These are phyloP conservation scores for Enteromius argenteus DNA, from an alignment of 2,797 vertebrate genomes.

Conservation along the genomic window DNA sequence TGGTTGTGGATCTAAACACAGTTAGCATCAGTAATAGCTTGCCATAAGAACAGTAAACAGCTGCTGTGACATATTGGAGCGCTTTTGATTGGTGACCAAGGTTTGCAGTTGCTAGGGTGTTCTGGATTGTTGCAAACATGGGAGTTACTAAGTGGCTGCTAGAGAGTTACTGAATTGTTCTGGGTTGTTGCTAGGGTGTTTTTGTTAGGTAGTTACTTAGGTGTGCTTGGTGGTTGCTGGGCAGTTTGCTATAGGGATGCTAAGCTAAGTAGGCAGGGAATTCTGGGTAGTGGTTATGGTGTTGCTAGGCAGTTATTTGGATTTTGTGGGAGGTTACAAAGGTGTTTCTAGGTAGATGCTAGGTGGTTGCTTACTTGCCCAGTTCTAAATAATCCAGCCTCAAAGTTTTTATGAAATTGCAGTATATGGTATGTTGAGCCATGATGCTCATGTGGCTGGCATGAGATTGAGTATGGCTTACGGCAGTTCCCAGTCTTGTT, in stretches of 20 bases:
- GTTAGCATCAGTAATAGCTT: constrained; percentile 16
- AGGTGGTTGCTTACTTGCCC: not conserved
- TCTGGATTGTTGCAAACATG: not conserved
- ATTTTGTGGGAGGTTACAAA: not conserved
- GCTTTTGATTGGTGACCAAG: not conserved
- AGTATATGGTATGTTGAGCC: not conserved
- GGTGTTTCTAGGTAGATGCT: not conserved
- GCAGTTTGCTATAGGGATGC: not conserved
- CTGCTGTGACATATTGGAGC: not conserved
- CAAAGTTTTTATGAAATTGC: not conserved
- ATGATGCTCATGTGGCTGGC: not conserved
- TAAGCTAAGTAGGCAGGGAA: not conserved
- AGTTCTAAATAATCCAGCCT: not conserved
- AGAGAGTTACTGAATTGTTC: no score
- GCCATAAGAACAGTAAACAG: not conserved
- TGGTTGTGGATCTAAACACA: not conserved
- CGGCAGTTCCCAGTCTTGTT: not conserved
- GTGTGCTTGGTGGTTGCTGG: not conserved
- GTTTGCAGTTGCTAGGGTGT: not conserved
- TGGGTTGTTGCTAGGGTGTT: not conserved
- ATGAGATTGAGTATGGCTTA: not conserved
- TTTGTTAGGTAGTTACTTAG: not conserved
- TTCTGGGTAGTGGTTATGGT: not conserved
- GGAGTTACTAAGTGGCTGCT: not conserved
- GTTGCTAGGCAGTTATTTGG: not conserved